phyloP scores from a whole-genome alignment of 53 echinoderm and acorn worm genomes.

The Echinometra lucunter region DNA sequence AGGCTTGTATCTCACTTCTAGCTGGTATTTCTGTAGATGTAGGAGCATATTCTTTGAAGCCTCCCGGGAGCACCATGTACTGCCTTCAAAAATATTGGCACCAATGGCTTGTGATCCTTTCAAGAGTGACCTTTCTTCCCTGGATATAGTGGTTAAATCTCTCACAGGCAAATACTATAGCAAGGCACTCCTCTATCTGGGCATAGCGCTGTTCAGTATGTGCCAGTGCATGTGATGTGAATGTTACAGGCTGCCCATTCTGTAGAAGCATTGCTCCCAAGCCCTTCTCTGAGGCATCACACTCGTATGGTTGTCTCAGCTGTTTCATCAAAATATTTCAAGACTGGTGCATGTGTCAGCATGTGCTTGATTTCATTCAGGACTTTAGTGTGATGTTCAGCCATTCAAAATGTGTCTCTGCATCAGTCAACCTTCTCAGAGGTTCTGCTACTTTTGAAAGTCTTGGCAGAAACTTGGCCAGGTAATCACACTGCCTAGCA shows the following conservation, averaged over 20 bases:
- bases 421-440: constrained; percentile 66
- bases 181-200: constrained; percentile 72
- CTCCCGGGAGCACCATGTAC: constrained; percentile 66
- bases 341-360: constrained; percentile 70
- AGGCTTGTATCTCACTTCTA: constrained; percentile 65
- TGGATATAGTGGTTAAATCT: constrained; percentile 71
- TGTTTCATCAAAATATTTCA: constrained; percentile 72
- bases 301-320: constrained; percentile 63
- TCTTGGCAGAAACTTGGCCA: constrained; percentile 74
- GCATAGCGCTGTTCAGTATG: constrained; percentile 58
- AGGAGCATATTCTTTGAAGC: constrained; percentile 77
- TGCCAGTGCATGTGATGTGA: constrained; percentile 42
- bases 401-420: constrained; percentile 74
- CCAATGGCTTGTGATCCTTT: constrained; percentile 75
- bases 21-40: constrained; percentile 70
- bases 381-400: constrained; percentile 66
- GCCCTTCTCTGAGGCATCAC: constrained; percentile 75
- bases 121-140: constrained; percentile 57
- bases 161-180: constrained; percentile 70
- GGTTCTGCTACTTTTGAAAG: constrained; percentile 69
- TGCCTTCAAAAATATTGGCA: constrained; percentile 64
- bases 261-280: constrained; percentile 69
- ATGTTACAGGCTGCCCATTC: constrained; percentile 65
- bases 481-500: constrained; percentile 76
- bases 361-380: constrained; percentile 65